phyloP scores from a whole-genome alignment of 2,113 vertebrate genomes.

The Eptesicus fuscus region DNA sequence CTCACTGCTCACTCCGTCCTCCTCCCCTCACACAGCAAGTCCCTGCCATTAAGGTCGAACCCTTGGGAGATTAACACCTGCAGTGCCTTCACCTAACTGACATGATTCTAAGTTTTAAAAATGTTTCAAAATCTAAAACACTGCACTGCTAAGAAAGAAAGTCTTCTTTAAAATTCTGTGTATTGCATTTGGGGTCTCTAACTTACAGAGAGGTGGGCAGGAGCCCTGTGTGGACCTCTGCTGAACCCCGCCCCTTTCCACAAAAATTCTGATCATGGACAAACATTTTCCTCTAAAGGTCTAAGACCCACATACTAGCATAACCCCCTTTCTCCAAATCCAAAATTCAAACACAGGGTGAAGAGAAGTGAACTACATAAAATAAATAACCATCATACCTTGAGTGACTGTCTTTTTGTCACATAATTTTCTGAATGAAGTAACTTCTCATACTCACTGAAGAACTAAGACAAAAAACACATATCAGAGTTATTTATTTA shows the following conservation, averaged over 20 bases:
- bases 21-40: neutral
- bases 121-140: neutral
- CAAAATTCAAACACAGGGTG: neutral
- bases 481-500: conserved; percentile 34
- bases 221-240: accelerated
- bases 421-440: conserved; percentile 93
- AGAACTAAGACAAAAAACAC: conserved; percentile 83
- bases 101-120: neutral
- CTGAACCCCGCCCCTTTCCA: neutral
- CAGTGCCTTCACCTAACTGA: neutral
- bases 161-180: neutral
- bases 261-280: neutral
- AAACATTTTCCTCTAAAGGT: neutral
- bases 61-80: accelerated
- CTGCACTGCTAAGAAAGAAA: neutral
- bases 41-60: neutral
- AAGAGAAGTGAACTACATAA: neutral
- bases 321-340: neutral
- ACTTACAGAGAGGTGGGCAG: neutral
- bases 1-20: accelerated
- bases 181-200: neutral
- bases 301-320: neutral
- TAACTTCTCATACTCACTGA: conserved; percentile 91
- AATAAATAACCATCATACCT: conserved; percentile 78
- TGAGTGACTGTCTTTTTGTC: conserved; percentile 90